Conservation (phyloP, 2,888 invertebrate genomes). For the Cheilosia impressa region DNA sequence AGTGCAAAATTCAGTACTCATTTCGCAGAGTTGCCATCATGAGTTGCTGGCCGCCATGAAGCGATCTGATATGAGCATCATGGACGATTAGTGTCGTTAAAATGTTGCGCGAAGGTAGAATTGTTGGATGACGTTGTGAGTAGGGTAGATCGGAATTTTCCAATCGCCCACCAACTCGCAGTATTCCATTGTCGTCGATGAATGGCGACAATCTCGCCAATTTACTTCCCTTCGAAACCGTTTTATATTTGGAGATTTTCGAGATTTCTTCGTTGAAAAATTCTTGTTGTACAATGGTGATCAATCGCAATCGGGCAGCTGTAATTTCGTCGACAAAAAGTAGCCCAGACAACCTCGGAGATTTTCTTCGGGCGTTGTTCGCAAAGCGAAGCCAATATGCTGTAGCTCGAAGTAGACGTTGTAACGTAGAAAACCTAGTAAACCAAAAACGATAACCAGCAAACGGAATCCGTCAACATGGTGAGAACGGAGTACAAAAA, state of each 20-base stretch:
- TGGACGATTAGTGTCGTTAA: neutral
- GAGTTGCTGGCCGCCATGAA: constrained; percentile 31
- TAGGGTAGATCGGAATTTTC: constrained; percentile 8
- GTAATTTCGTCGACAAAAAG: constrained; percentile 2
- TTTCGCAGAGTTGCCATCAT: constrained; percentile 30
- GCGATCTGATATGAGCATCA: neutral
- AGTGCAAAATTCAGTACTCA: neutral
- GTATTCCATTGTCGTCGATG: constrained; percentile 3
- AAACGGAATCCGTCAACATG: too few species aligned
- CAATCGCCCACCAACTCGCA: constrained; percentile 22
- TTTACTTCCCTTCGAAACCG: constrained; percentile 1
- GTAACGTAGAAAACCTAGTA: neutral
- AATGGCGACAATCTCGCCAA: constrained; percentile 18
- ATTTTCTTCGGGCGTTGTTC: too few species aligned
- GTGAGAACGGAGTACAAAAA: too few species aligned
- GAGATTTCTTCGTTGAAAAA: constrained; percentile 8
- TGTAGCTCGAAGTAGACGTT: neutral
- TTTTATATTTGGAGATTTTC: neutral
- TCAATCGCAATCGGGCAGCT: neutral
- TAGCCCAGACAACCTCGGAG: neutral
- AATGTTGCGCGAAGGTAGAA: constrained; percentile 2
- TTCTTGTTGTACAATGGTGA: constrained; percentile 8
- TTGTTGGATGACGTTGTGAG: constrained; percentile 11
- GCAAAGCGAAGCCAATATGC: neutral
- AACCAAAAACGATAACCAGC: too few species aligned